These are phyloP conservation scores for Tanypteryx hageni DNA, from an alignment of 2,888 invertebrate species.

Conservation along the genomic window DNA sequence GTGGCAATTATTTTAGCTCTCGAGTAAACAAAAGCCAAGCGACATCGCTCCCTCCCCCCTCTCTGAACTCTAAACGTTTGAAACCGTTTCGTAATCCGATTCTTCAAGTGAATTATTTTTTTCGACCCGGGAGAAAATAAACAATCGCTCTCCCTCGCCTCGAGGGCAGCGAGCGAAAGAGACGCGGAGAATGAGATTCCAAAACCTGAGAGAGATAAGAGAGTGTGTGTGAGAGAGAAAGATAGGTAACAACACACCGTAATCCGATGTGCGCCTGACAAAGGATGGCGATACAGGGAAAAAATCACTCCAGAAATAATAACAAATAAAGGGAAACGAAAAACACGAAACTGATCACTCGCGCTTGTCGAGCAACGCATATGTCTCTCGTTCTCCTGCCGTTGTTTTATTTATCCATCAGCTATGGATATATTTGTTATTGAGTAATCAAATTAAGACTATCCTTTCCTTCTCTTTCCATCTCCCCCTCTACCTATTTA, in stretches of 20 bases:
- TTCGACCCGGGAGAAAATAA: neutral
- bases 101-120: neutral
- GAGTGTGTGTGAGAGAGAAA: no score
- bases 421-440: neutral
- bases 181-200: neutral
- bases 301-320: neutral
- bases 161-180: neutral
- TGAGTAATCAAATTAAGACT: constrained; percentile 30
- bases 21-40: constrained; percentile 32
- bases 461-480: neutral
- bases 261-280: no score
- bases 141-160: neutral
- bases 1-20: neutral
- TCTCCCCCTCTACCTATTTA: neutral
- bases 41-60: neutral
- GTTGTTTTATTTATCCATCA: neutral
- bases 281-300: neutral
- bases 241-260: no score
- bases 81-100: constrained; percentile 34
- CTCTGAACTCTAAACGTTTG: neutral
- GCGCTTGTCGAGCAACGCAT: neutral
- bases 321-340: neutral
- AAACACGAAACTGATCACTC: neutral
- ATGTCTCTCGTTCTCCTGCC: neutral
- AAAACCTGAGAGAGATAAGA: no score